phyloP scores from a whole-genome alignment of 1,140 invertebrate genomes.

The Harlomillsia oculata region DNA sequence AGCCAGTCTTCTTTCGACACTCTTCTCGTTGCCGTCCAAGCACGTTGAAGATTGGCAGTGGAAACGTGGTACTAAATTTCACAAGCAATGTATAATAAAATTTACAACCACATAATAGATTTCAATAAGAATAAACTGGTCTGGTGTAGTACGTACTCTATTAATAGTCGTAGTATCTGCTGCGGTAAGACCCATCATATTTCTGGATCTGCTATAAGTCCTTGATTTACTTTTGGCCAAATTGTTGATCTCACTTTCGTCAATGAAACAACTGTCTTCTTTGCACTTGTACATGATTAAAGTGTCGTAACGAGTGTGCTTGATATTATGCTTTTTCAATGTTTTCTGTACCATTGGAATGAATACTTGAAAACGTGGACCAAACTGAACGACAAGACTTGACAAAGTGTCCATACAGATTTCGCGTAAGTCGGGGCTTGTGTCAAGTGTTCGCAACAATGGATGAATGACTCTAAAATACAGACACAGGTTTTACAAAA shows the following conservation, averaged over 20 bases:
- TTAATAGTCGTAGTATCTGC: slow-evolving; percentile 62
- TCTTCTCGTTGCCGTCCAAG: slow-evolving; percentile 77
- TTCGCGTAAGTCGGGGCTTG: slow-evolving; percentile 61
- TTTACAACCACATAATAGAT: too few relatives aligned
- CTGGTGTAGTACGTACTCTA: slow-evolving; percentile 39
- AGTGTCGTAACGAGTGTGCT: slow-evolving; percentile 66
- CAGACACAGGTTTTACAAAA: neutral
- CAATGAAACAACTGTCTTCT: slow-evolving; percentile 41
- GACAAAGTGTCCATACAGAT: slow-evolving; percentile 86
- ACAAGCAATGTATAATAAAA: neutral
- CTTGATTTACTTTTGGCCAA: slow-evolving; percentile 12
- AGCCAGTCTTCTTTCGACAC: slow-evolving; percentile 98
- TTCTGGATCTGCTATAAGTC: slow-evolving; percentile 7
- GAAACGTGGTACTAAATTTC: slow-evolving; percentile 58
- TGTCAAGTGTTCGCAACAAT: slow-evolving; percentile 69
- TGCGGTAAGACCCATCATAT: slow-evolving; percentile 45
- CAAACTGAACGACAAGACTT: slow-evolving; percentile 75
- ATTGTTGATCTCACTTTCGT: slow-evolving; percentile 25
- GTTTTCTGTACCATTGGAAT: slow-evolving; percentile 81
- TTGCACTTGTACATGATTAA: slow-evolving; percentile 45
- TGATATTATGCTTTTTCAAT: slow-evolving; percentile 69
- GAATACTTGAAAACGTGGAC: slow-evolving; percentile 83
- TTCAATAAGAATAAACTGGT: too few relatives aligned
- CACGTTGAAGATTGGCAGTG: slow-evolving; percentile 69
- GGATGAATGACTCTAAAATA: slow-evolving; percentile 82